Base-by-base conservation (phyloP, 2,888 invertebrate genomes). In the Drosophila merina region DNA sequence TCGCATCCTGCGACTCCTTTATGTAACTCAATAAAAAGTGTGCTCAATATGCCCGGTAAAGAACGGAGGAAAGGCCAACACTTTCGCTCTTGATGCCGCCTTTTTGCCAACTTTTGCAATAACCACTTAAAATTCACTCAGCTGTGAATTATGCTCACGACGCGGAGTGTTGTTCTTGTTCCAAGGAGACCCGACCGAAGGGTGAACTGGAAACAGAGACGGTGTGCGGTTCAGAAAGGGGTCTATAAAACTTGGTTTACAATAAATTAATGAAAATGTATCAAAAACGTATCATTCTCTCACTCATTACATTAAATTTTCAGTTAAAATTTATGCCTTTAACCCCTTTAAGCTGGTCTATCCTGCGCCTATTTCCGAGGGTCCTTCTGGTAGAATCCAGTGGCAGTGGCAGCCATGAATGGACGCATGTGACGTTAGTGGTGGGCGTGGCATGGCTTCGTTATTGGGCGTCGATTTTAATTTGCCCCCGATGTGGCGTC, bases 41-140 rank as follows among this genome's bases (percentile, higher is more conserved):
- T 66, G 77, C 81, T 77, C 79, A 74, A 76, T 83, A 74, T 69
- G 77, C 58, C 48, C 58, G 5, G 12, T 12, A 51, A 36, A 49
- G 49, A 49, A 30, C 8, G 75, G 42, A 30, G 57, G 12, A 30
- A 26, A 30, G 31, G 26, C 38, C 83, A 83, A 84, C 84, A 84
- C 84, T 84, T 84, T 84, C 86, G 76, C 86, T 67, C 63, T 69
- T 74, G 70, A 72, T 52, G 73, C 47, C 72, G 51, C 55, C 74
- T 47, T 59, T 74, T 60, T 87, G 73, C 80, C 74, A 84, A 84
- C 84, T 84, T 84, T 88, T 80, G 86, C 84, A 90, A 89, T 89
- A 90, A 89, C 89, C 89, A 90, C 89, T 90, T 90, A 88, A 88
- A 89, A 89, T 89, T 86, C 89, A 88, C 80, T 89, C 90, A 90